A percentile compares a stretch with the other conserved stretches of the same genome.
Conservation (phyloP, 2,888 invertebrate genomes). For the Lasioglossum malachurum region DNA sequence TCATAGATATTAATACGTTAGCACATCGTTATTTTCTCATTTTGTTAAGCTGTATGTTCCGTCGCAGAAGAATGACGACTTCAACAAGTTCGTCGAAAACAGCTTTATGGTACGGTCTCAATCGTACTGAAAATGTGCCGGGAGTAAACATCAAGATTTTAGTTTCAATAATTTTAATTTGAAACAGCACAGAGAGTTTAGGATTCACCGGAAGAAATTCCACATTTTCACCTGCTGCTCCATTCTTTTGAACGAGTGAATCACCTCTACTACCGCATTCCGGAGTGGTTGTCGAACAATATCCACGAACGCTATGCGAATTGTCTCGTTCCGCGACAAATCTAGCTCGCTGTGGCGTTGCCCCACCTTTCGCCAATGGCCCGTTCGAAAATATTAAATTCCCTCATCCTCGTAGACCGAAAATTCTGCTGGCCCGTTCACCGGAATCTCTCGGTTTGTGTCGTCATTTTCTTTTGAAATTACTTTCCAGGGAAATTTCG, state of each 20-base stretch:
- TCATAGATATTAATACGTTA: no score
- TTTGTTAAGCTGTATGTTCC: no score
- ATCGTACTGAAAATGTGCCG: no score
- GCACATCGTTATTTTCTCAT: no score
- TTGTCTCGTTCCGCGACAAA: constrained; percentile 8
- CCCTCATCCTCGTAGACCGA: background rate
- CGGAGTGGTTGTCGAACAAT: constrained; percentile 3
- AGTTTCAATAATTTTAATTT: no score
- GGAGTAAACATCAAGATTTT: no score
- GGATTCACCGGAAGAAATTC: constrained; percentile 3
- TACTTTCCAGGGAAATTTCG: background rate
- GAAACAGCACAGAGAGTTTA: background rate
- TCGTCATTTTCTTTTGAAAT: background rate
- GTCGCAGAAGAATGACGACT: no score
- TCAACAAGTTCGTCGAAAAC: no score
- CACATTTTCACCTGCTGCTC: constrained; percentile 1
- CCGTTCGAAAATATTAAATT: background rate
- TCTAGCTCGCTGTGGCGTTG: background rate
- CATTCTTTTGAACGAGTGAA: constrained; percentile 5
- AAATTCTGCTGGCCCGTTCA: background rate
- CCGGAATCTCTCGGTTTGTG: background rate
- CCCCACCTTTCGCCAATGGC: background rate
- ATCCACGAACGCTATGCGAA: constrained; percentile 17
- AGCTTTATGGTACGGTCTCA: no score
- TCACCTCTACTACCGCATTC: background rate